A percentile compares a stretch with the other conserved stretches of the same genome.
Evolutionary conservation across 2,888 invertebrate genomes (phyloP).

Genomic region (Thera obeliscata): DNA sequence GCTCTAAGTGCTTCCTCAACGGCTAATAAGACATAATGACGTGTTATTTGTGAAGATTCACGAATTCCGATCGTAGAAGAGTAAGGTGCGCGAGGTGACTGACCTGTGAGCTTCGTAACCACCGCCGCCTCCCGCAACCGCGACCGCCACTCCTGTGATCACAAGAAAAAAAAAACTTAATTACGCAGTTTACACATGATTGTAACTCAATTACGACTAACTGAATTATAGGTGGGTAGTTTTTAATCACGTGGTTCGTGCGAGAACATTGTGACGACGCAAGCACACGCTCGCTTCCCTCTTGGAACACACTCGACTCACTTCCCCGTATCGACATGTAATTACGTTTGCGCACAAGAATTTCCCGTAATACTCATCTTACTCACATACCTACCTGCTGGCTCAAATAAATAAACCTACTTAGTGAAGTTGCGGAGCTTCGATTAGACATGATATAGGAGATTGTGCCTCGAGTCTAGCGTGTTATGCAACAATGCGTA

Average conservation of each 20-base stretch:
- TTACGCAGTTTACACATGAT: conserved; percentile 66
- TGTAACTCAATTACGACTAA: conserved; percentile 66
- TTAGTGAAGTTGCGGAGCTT: conserved; percentile 44
- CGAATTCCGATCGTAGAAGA: conserved; percentile 74
- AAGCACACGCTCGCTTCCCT: conserved; percentile 52
- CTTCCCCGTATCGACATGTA: conserved; percentile 59
- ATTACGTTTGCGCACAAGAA: conserved; percentile 57
- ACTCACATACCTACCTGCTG: conserved; percentile 42
- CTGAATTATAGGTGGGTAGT: conserved; percentile 62
- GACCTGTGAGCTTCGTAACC: conserved; percentile 67
- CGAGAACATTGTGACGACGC: conserved; percentile 45
- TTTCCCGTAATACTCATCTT: conserved; percentile 51
- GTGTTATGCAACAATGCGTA: conserved; percentile 58
- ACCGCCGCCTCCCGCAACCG: conserved; percentile 67
- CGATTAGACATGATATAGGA: conserved; percentile 52
- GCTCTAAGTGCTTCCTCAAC: conserved; percentile 78
- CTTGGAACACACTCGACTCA: conserved; percentile 45
- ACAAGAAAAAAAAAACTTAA: conserved; percentile 70
- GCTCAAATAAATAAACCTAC: conserved; percentile 53
- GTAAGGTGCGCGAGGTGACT: conserved; percentile 74
- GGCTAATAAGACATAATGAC: conserved; percentile 80
- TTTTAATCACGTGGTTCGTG: conserved; percentile 58
- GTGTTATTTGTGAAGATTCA: conserved; percentile 81
- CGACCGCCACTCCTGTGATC: conserved; percentile 70
- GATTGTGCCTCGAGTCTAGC: conserved; percentile 45